Evolutionary conservation across 2,797 vertebrate species (phyloP), one percentile per base, ranked within the genome.

Genomic region (Karalla daura): DNA sequence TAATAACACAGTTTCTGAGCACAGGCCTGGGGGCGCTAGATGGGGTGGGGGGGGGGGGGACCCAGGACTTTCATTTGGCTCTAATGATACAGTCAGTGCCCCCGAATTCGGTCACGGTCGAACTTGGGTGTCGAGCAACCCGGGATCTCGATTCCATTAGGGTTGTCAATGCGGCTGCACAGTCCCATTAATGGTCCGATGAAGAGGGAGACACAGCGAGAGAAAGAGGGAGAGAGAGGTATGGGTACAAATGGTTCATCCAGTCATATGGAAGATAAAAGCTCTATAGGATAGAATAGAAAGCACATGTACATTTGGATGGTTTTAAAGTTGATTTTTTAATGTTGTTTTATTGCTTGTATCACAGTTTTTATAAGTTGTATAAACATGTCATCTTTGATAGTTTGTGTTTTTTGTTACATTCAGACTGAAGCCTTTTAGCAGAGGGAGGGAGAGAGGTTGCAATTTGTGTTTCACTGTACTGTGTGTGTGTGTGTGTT

Each of bases 71-170:
- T n/a, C n/a, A 85, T 84, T 76, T 82, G 40, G 47, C 63, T 74
- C 24, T 58, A 47, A 75, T 70, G 53, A 81, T 76, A 61, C 65
- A 66, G 37, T 65, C 13, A 7, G 17, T 71, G 61, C 56, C 63
- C 65, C 35, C 39, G n/a, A 66, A 18, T 53, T 63, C 37, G 61
- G 70, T 77, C 47, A 60, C 21, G 23, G 63, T 78, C 14, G 4
- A 77, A 80, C 70, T 70, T 73, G 36, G 59, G 73, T 70, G 74
- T 85, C 72, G 68, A 60, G 56, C 68, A 50, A 37, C 53, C 71
- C 27, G 65, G 56, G 66, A 69, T 80, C 62, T 69, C 63, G 84
- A 76, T 86, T 78, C 72, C 74, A 86, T 87, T 76, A 83, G 59
- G 17, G 40, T 20, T 64, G 54, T 75, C 77, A 59, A 21, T 81